Conservation (phyloP, 2,113 vertebrate species). For the Morphnarchus princeps region DNA sequence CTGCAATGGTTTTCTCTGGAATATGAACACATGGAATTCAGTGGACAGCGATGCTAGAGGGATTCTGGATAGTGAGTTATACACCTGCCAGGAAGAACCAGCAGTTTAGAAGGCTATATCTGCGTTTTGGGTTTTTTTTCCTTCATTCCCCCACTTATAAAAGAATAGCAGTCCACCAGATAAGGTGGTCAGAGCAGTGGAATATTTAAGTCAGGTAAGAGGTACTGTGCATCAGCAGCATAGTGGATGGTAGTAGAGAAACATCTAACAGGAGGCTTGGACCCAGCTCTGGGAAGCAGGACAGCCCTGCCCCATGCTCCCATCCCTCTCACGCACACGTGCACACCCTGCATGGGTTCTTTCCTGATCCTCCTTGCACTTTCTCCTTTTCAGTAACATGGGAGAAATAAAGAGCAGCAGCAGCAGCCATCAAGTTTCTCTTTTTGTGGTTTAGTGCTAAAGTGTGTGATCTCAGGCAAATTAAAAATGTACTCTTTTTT, state of each 20-base stretch:
- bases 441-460: not conserved
- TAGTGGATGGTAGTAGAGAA: not conserved
- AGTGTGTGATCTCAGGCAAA: not conserved
- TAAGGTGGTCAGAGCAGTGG: not conserved
- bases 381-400: not conserved
- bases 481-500: not conserved
- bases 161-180: not conserved
- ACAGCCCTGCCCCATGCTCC: not conserved
- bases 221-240: not conserved
- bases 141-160: not conserved
- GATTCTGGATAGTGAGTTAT: not conserved
- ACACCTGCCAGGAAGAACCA: not conserved
- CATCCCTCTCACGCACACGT: not conserved
- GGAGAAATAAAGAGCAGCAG: not conserved
- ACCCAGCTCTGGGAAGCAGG: not conserved
- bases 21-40: not conserved
- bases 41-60: not conserved
- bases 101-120: not conserved
- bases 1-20: not conserved
- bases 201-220: not conserved
- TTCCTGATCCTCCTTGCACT: not conserved
- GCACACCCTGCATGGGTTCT: not conserved
- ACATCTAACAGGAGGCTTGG: not conserved
- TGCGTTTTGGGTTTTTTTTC: fast-evolving
- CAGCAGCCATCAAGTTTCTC: not conserved